phyloP scores from a whole-genome alignment of 2,113 vertebrate genomes.

The Sterrhoptilus dennistouni region DNA sequence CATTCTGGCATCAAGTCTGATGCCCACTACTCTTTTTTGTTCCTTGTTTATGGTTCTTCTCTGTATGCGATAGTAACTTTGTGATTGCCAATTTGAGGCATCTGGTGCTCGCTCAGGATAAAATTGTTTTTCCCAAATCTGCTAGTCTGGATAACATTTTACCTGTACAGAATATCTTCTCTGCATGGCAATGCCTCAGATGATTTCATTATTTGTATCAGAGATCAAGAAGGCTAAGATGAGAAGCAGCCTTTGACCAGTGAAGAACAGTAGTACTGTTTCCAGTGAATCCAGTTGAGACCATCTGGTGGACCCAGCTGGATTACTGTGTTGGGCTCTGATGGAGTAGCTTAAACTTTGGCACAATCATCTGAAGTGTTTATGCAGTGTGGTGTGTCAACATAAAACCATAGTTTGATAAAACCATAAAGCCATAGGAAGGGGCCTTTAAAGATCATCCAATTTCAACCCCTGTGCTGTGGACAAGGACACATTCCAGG shows the following conservation, averaged over 20 bases:
- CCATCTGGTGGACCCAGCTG: constrained; percentile 13
- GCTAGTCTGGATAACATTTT: neutral
- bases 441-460: neutral
- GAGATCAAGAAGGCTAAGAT: neutral
- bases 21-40: neutral
- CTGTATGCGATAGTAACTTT: neutral
- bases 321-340: neutral
- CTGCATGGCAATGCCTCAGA: neutral
- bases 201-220: neutral
- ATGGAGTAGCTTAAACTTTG: neutral
- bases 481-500: neutral
- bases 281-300: neutral
- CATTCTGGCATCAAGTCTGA: neutral
- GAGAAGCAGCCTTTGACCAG: neutral
- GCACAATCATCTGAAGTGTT: neutral
- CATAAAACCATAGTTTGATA: neutral
- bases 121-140: neutral
- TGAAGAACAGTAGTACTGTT: neutral
- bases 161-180: neutral
- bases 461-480: fast-evolving
- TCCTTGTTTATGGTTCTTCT: neutral
- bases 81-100: neutral
- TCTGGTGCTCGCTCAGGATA: neutral
- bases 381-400: neutral
- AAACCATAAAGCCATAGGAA: neutral